Base-by-base conservation (phyloP, 2,888 invertebrate genomes). In the Iselma pallidipennis region DNA sequence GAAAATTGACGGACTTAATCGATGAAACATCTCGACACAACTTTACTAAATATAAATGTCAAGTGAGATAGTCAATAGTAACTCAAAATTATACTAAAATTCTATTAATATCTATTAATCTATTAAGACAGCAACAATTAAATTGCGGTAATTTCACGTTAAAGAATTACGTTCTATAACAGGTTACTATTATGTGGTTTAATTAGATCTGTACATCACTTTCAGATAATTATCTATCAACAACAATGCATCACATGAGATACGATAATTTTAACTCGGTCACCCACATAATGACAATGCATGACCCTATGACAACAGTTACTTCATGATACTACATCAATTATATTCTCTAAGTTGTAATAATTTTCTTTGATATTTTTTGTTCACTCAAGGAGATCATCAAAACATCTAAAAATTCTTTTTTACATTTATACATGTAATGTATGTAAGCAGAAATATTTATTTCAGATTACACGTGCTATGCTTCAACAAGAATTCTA, bases 1-100 rank as follows among this genome's bases (percentile, higher is more conserved):
- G 76, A 73, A 76, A 77, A 77, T 77, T 75, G 75, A 48, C 55
- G 57, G 33, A 63, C 63, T 63, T 63, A 58, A 63, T 63, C 63
- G 63, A 63, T 63, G 55, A 56, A 59, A 58, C 59, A 56, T 59
- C 58, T 42, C 12, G 19, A 42, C 19, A 42, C 21, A 42, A 42
- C 42, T 42, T 42, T 42, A n/a, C 16, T 21, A 42, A 10, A 19
- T 16, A 21, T 19, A 42, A 10, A 42, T 10, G n/a, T n/a, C n/a
- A n/a, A 42, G 4, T 42, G 16, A 37, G 19, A 37, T 9, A 19
- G 16, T 14, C 37, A 37, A 33, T 14, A 33, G 14, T 33, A 33
- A 33, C 3, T n/a, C n/a, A 4, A n/a, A 31, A n/a, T 29, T 29
- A 12, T 33, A 33, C 14, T 33, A 14, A 14, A 2, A n/a, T 14